Conservation (phyloP, 2,113 vertebrate genomes). For the Clarias macrocephalus region DNA sequence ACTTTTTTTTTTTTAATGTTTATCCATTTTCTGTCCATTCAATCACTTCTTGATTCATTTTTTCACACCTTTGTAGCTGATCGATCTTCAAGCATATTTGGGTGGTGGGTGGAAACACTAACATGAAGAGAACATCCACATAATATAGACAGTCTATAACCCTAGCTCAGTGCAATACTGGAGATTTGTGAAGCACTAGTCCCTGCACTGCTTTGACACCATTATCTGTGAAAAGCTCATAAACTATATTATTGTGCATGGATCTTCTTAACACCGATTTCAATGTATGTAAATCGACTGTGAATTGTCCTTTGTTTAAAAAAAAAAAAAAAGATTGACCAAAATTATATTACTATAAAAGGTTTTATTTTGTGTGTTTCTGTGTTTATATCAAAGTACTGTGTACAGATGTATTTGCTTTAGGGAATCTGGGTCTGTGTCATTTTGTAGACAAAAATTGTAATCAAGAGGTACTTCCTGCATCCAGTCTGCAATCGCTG, state of each 20-base stretch:
- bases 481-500: conserved; percentile 78
- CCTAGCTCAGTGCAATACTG: not conserved
- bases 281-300: too few species aligned
- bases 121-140: not conserved
- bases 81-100: not conserved
- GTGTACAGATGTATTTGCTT: conserved; percentile 88
- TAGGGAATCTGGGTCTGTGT: conserved; percentile 78
- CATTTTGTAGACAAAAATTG: conserved; percentile 72
- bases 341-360: not conserved
- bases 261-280: not conserved
- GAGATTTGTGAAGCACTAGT: not conserved
- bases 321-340: not conserved
- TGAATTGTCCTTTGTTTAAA: not conserved
- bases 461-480: conserved; percentile 82
- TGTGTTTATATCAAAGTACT: conserved; percentile 70
- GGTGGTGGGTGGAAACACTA: too few species aligned
- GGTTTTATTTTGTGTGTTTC: not conserved
- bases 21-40: not conserved
- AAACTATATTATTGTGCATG: not conserved
- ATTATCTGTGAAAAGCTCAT: not conserved
- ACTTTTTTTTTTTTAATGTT: not conserved
- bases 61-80: not conserved
- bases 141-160: not conserved
- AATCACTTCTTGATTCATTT: not conserved
- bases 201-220: not conserved